A percentile compares a stretch with the other conserved stretches of the same genome.
These are phyloP conservation scores for Thermophis baileyi DNA, from an alignment of 2,113 vertebrate genomes.

Conservation along the genomic window DNA sequence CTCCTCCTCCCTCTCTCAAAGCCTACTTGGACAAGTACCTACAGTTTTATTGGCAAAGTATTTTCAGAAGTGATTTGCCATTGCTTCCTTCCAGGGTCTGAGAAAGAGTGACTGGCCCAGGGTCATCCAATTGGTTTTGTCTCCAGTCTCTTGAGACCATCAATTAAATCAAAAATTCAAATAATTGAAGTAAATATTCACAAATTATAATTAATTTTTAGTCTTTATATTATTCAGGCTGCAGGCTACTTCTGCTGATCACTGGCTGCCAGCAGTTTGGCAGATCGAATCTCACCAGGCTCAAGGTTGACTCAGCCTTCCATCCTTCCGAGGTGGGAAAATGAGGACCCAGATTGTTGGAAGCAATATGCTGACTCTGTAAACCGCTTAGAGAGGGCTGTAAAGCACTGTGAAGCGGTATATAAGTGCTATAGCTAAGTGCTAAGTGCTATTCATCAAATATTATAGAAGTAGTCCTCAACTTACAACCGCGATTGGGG, in stretches of 20 bases:
- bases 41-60: neutral
- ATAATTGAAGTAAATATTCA: neutral
- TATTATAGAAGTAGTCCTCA: neutral
- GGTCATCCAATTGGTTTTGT: neutral
- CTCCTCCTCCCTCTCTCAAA: neutral
- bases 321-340: no score
- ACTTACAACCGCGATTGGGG: neutral
- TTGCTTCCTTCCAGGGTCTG: neutral
- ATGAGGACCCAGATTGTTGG: no score
- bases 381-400: no score
- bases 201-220: neutral
- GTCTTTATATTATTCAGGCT: neutral
- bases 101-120: neutral
- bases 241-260: no score
- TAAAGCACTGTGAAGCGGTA: no score
- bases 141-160: no score
- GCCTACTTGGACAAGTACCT: neutral
- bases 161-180: neutral
- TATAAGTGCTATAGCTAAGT: no score
- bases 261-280: no score
- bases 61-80: neutral
- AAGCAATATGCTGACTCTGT: no score
- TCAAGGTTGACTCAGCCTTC: no score
- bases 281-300: no score
- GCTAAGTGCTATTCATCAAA: neutral